Evolutionary conservation across 2,888 invertebrate genomes (phyloP), one percentile per base, ranked within the genome.

Genomic region (Epinotia ramella): DNA sequence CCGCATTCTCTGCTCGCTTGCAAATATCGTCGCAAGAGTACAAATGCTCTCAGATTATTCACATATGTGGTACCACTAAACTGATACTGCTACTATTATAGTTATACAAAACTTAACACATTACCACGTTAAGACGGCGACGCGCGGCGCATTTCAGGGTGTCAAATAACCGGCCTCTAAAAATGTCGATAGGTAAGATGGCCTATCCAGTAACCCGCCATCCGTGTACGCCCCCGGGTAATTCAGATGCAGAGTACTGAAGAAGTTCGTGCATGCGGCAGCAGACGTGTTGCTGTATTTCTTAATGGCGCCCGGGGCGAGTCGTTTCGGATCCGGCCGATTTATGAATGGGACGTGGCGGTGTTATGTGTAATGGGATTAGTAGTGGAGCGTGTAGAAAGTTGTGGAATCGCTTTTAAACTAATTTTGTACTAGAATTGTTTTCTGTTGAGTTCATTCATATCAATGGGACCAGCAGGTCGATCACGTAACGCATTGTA

Each of bases 211-310:
- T 73, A 18, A 4, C 40, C 7, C 20, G 76, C 79, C 74, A 77
- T 66, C 73, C 78, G 77, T 80, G 77, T 84, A 88, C 85, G 87
- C 90, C 90, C 88, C 73, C 80, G 88, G 91, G 93, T 89, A 89
- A 91, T 93, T 91, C 84, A 82, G 84, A 91, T 91, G 91, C 91
- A 88, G 86, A 86, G 85, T 85, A 82, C 53, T 53, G 89, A 87
- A 87, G 88, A 91, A 92, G 89, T 92, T 86, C 84, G 87, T 89
- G 89, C 89, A 90, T 87, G 86, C 83, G 89, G 88, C 88, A 88
- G 87, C 83, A 84, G 80, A 85, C 86, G 84, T 86, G 85, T 84
- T 82, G 82, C 84, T 86, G 88, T 90, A 84, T 86, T 86, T 84
- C 85, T 82, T 93, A 90, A 92, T 89, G 88, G 90, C 85, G 86